These are phyloP conservation scores for Sturnus vulgaris DNA, from an alignment of 2,113 vertebrate species.

Conservation along the genomic window DNA sequence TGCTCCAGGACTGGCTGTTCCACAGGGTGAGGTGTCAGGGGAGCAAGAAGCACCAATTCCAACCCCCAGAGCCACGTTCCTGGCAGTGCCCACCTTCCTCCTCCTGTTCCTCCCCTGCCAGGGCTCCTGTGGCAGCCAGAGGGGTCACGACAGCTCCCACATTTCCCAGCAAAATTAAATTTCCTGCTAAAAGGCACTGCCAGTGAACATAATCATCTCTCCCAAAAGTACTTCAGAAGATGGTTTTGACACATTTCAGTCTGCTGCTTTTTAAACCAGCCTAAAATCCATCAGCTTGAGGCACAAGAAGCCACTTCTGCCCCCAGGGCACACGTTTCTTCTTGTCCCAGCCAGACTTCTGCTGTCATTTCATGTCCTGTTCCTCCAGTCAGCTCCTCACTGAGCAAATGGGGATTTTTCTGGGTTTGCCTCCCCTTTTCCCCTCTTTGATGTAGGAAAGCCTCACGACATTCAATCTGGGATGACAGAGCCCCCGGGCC, in stretches of 20 bases:
- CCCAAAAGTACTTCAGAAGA: neutral
- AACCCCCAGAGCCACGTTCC: neutral
- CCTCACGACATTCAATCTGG: neutral
- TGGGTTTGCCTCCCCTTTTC: neutral
- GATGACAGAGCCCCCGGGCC: neutral
- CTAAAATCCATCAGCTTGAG: neutral
- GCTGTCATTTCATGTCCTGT: neutral
- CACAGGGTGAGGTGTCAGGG: neutral
- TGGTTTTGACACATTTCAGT: neutral
- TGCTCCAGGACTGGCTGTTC: neutral
- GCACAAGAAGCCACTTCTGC: neutral
- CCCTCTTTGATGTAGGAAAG: neutral
- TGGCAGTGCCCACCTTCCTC: neutral
- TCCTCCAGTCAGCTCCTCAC: neutral
- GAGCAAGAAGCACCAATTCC: neutral
- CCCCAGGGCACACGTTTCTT: neutral
- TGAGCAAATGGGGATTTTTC: neutral
- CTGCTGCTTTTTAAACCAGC: neutral
- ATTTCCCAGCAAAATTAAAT: neutral
- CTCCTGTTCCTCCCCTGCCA: neutral
- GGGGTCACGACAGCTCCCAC: accelerated
- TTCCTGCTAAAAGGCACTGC: neutral
- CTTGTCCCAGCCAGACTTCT: neutral
- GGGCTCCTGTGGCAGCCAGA: neutral
- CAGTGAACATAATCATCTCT: neutral